These are phyloP conservation scores for Sakesphorus luctuosus DNA, from an alignment of 2,113 vertebrate genomes.

Conservation along the genomic window DNA sequence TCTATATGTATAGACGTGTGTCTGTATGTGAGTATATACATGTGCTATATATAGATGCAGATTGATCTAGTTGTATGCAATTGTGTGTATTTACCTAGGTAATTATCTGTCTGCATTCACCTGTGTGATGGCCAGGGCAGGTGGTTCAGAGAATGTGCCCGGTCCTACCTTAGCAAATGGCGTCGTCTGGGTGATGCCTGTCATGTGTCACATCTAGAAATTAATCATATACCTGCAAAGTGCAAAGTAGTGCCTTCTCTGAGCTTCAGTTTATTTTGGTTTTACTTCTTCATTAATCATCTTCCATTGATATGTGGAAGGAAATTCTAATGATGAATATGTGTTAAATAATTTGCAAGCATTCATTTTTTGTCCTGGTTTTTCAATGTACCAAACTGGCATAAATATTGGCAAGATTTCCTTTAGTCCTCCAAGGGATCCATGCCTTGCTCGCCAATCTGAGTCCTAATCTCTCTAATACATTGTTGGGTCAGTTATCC, in stretches of 20 bases:
- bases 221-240: background rate
- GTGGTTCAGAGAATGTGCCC: background rate
- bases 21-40: background rate
- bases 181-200: background rate
- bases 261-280: constrained; percentile 33
- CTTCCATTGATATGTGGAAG: constrained; percentile 16
- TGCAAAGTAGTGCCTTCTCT: background rate
- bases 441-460: constrained; percentile 12
- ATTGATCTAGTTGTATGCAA: background rate
- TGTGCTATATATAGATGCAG: background rate
- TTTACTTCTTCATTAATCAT: constrained; percentile 51
- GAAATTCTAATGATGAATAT: constrained; percentile 49
- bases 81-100: background rate
- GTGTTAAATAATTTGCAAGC: constrained; percentile 62
- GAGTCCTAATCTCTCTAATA: constrained; percentile 38
- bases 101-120: background rate
- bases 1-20: background rate
- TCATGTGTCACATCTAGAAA: background rate
- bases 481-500: constrained; percentile 37
- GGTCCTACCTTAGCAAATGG: background rate
- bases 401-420: constrained; percentile 67
- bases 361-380: constrained; percentile 31
- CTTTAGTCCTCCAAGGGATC: constrained; percentile 34
- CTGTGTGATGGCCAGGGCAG: background rate
- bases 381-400: constrained; percentile 40